Conservation (phyloP, 1,140 invertebrate genomes). For the Lysiphlebus fabarum region DNA sequence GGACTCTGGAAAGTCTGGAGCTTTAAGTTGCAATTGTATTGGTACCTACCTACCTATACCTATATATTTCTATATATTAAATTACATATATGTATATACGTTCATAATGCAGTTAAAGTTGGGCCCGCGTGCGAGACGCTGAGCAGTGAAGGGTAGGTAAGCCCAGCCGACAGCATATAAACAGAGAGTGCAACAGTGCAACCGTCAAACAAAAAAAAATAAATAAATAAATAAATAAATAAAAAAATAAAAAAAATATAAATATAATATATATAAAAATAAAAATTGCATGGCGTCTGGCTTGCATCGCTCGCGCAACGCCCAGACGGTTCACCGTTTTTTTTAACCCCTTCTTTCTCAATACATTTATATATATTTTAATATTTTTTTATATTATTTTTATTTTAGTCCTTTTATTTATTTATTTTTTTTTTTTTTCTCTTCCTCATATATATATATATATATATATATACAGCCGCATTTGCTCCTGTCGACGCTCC, state of each 20-base stretch:
- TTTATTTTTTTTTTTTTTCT: slow-evolving; percentile 1
- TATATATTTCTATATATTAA: too few relatives aligned
- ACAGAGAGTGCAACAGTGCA: slow-evolving; percentile 22
- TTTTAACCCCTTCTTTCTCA: neutral
- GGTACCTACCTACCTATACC: too few relatives aligned
- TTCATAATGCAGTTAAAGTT: too few relatives aligned
- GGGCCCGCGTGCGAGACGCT: slow-evolving; percentile 17
- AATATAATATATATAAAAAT: too few relatives aligned
- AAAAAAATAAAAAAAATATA: too few relatives aligned
- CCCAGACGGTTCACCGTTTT: slow-evolving; percentile 7
- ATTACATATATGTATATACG: too few relatives aligned
- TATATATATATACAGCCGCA: too few relatives aligned
- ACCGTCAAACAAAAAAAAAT: neutral
- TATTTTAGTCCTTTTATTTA: neutral
- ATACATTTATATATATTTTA: neutral
- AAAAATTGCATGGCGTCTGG: neutral
- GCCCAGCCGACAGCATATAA: slow-evolving; percentile 24
- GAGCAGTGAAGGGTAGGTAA: slow-evolving; percentile 14
- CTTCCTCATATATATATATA: neutral
- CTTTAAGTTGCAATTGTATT: too few relatives aligned
- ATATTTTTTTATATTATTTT: neutral
- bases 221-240: too few relatives aligned
- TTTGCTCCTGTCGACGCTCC: slow-evolving; percentile 7
- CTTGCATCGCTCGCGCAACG: slow-evolving; percentile 9
- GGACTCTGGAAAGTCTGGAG: too few relatives aligned